Base-by-base conservation (phyloP, 2,797 vertebrate species). In the Darevskia nairensis region DNA sequence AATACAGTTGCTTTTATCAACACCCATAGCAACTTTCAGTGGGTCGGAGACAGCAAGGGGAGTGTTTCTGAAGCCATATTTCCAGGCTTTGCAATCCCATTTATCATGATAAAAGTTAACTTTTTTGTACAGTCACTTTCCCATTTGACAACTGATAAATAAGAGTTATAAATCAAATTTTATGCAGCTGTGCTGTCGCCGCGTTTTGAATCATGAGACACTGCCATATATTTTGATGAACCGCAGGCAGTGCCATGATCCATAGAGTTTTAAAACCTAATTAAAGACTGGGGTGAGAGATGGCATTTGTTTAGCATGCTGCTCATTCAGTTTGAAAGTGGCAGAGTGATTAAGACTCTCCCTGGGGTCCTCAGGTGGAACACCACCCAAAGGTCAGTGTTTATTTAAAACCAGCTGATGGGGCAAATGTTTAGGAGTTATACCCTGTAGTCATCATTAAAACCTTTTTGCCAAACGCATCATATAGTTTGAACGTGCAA, bases 401-500 rank as follows among this genome's bases (percentile, higher is more conserved):
- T 87, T n/a, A 59, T 39, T 35, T 80, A 72, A 82, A 94, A 89
- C 90, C 27, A 92, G 89, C 71, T 87, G 87, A 92, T 82, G 55
- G 83, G 85, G 41, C 13, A 79, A 91, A 88, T 32, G 23, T 87
- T 91, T 91, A 86, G 0, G 0, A 88, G 82, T 21, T 75, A 9
- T 68, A 91, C 64, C 83, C 85, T 89, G 83, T 79, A 69, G 89
- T 88, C 50, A 87, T 90, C 61, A 83, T 89, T 87, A 94, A 50
- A 93, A 88, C 85, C 41, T 86, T 87, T 92, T 90, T 3, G 66
- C 87, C 89, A 91, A 91, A 90, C 74, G 76, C 25, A 85, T 86
- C 86, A 84, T 88, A 88, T 87, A 75, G n/a, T 66, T 50, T 86
- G 78, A 92, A 46, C 8, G 32, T 29, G 66, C 39, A 94, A 80